Conservation (phyloP, 1,140 invertebrate species). For the Drosophila grimshawi region DNA sequence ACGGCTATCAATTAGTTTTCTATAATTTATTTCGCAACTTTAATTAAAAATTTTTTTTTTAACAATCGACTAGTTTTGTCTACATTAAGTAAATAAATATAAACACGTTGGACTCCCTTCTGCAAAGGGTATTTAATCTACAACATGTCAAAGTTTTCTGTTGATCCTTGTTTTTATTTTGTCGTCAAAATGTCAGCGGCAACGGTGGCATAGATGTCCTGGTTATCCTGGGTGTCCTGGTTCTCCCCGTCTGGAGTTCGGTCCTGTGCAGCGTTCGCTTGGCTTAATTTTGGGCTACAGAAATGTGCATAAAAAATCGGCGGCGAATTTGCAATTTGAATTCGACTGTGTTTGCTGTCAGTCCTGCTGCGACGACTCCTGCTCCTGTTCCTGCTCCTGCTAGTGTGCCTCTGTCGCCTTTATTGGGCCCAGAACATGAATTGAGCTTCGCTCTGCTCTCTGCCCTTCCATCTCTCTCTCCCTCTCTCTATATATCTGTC, state of each 20-base stretch:
- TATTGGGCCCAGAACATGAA: conserved; percentile 75
- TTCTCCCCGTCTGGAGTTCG: conserved; percentile 62
- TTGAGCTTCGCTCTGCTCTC: conserved; percentile 39
- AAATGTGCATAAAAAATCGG: conserved; percentile 82
- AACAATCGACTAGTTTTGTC: too few species aligned
- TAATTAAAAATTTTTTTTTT: conserved; percentile 9
- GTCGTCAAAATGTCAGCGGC: conserved; percentile 75
- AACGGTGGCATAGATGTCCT: conserved; percentile 39
- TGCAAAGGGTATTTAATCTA: background rate
- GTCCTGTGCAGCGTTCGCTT: conserved; percentile 69
- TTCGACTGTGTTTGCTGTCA: conserved; percentile 55
- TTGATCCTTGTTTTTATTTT: conserved; percentile 57
- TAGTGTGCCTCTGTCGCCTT: conserved; percentile 57
- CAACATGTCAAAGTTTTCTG: background rate
- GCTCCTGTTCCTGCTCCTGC: background rate
- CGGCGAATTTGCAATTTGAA: conserved; percentile 81
- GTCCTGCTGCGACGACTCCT: conserved; percentile 1
- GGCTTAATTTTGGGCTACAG: conserved; percentile 78
- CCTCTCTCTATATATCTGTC: conserved; percentile 1
- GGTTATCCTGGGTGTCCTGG: conserved; percentile 23
- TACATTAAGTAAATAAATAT: too few species aligned
- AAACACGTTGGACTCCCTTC: too few species aligned
- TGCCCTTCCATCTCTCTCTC: background rate
- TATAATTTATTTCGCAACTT: too few species aligned
- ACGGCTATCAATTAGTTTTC: too few species aligned